Evolutionary conservation across 2,797 vertebrate species (phyloP).

Genomic region (Botia almorhae): DNA sequence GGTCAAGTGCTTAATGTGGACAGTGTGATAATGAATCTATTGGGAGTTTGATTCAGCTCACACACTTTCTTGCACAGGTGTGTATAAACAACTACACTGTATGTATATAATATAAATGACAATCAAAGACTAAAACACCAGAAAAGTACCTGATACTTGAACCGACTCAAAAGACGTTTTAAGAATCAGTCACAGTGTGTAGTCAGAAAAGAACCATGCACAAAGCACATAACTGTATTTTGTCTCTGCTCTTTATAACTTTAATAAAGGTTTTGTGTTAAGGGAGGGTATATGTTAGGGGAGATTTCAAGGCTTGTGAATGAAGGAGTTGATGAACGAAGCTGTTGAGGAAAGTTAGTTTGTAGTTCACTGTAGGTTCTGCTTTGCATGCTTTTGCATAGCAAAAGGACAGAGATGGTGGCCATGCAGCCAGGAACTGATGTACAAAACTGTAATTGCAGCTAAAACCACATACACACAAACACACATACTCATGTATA

Average conservation of each 20-base stretch:
- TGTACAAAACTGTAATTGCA: slow-evolving; percentile 45
- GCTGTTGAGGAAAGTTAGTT: slow-evolving; percentile 39
- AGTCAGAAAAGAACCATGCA: neutral
- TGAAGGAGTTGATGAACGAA: neutral
- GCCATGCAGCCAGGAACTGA: slow-evolving; percentile 34
- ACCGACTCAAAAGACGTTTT: no score
- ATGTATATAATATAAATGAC: neutral
- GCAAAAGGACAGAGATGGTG: slow-evolving; percentile 17
- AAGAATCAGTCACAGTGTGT: neutral
- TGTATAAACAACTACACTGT: neutral
- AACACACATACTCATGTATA: no score
- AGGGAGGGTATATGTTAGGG: neutral
- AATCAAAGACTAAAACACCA: no score
- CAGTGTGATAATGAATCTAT: slow-evolving; percentile 52
- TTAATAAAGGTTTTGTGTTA: neutral
- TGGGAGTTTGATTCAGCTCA: slow-evolving; percentile 27
- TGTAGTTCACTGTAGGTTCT: neutral
- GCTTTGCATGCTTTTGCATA: slow-evolving; percentile 63
- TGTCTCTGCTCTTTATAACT: neutral
- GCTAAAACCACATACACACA: slow-evolving; percentile 22
- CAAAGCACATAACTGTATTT: neutral
- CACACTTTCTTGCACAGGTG: slow-evolving; percentile 4
- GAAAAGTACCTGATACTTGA: no score
- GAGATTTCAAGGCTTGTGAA: neutral
- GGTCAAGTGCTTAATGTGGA: slow-evolving; percentile 33